Base-by-base conservation (phyloP, 53 echinoderm and acorn worm genomes). In the Stichopus horrens region DNA sequence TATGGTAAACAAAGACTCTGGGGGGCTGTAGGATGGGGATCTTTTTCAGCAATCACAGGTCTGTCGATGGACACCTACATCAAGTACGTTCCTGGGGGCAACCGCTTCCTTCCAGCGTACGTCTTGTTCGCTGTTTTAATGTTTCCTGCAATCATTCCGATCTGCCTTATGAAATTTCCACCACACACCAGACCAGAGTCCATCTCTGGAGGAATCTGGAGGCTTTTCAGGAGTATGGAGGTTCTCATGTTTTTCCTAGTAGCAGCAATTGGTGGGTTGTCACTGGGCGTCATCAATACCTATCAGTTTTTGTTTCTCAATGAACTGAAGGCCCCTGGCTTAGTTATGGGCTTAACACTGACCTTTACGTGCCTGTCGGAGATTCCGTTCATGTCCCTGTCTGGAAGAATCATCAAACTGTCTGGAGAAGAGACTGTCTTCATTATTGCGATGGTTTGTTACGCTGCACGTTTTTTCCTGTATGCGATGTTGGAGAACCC, bases 261-360 rank as follows among this genome's bases (percentile, higher is more conserved):
- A 0, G 86, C 88, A 23, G 92, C 88, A 74, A 73, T 92, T 53
- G 58, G 52, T 55, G 92, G 92, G 57, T 77, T 95, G 83, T 92
- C 92, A 21, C 67, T 99, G 54, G 99, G 99, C 67, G 91, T 96
- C 19, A 93, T 91, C 18, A 73, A 59, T 19, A 94, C 96, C 0
- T 99, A 86, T 87, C 90, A 93, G 51, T 99, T 99, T 77, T 88
- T 99, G 23, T 99, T 93, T 75, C 79, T 99, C 5, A 90, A 90
- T 21, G 96, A 96, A 55, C 80, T 99, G 54, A 77, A 90, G 22
- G 91, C 90, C 9, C 83, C 92, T 21, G 92, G 95, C 80, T 71
- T 88, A 0, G 88, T 99, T 7, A 99, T 99, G 99, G 99, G 99
- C 5, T 74, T 99, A 58, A 96, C 95, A 4, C 65, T 96, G 19